Evolutionary conservation across 2,113 vertebrate species (phyloP).

Genomic region (Canis aureus): DNA sequence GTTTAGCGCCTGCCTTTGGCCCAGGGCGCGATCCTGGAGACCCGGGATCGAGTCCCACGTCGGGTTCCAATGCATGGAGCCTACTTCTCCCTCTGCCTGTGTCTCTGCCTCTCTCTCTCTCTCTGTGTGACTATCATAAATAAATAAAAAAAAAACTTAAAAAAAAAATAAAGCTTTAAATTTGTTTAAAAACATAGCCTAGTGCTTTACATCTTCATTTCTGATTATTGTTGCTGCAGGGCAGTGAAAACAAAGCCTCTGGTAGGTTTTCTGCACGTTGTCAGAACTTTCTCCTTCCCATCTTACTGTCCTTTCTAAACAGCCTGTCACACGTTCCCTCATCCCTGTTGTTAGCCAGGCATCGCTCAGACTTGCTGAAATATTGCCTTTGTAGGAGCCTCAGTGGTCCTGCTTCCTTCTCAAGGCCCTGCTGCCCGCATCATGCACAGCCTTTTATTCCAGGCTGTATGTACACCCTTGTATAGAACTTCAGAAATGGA

Average conservation of each 20-base stretch:
- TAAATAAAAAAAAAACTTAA: too few species aligned
- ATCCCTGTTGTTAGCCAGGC: background rate
- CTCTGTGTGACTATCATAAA: too few species aligned
- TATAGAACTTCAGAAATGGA: background rate
- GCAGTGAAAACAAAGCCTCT: background rate
- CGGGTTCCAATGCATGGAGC: too few species aligned
- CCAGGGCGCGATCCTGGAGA: too few species aligned
- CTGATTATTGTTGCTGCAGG: background rate
- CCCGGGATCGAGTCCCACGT: too few species aligned
- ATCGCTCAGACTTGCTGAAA: background rate
- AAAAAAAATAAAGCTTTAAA: background rate
- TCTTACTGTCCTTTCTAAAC: background rate
- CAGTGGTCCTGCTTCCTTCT: background rate
- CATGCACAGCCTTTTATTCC: background rate
- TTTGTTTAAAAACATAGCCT: background rate
- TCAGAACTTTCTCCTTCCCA: background rate
- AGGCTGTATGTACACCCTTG: accelerated
- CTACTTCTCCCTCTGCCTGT: too few species aligned
- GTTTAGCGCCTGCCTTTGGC: too few species aligned
- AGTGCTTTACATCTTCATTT: background rate
- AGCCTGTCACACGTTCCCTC: too few species aligned
- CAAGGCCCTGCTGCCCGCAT: background rate
- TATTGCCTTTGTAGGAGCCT: background rate
- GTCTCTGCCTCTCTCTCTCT: too few species aligned
- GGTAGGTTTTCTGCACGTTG: background rate